Evolutionary conservation across 2,888 invertebrate genomes (phyloP).

Genomic region (Cremastinae sp.): DNA sequence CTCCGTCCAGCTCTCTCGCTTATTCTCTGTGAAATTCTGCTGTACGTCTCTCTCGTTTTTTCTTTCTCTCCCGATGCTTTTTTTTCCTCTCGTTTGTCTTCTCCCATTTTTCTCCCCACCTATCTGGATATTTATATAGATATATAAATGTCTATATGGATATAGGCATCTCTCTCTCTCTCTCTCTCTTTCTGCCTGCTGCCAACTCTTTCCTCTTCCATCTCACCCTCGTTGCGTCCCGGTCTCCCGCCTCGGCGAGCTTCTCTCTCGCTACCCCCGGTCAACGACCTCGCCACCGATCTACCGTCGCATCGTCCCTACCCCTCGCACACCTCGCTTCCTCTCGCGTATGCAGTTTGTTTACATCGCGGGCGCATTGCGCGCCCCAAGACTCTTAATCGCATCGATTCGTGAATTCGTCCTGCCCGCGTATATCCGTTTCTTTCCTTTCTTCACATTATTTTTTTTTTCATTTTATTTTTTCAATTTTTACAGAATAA

Average conservation of each 20-base stretch:
- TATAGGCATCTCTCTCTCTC: slow-evolving; percentile 20
- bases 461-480: slow-evolving; percentile 2
- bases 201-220: slow-evolving; percentile 45
- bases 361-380: slow-evolving; percentile 60
- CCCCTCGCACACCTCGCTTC: slow-evolving; percentile 13
- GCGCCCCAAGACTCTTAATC: slow-evolving; percentile 56
- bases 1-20: slow-evolving; percentile 3
- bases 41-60: slow-evolving; percentile 21
- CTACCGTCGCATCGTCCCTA: slow-evolving; percentile 48
- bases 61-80: slow-evolving; percentile 27
- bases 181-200: slow-evolving; percentile 32
- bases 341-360: slow-evolving; percentile 59
- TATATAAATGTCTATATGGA: background rate
- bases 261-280: slow-evolving; percentile 72
- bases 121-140: slow-evolving; percentile 14
- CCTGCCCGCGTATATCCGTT: background rate
- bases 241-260: slow-evolving; percentile 63
- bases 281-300: slow-evolving; percentile 75
- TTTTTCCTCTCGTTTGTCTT: slow-evolving; percentile 35
- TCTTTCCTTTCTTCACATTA: background rate
- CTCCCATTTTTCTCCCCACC: slow-evolving; percentile 39
- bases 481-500: too few species aligned
- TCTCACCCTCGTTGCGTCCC: slow-evolving; percentile 54
- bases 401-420: slow-evolving; percentile 52
- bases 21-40: too few species aligned